A percentile compares a stretch with the other conserved stretches of the same genome.
These are phyloP conservation scores for Ceratitis capitata DNA, from an alignment of 1,140 invertebrate species.

Conservation along the genomic window DNA sequence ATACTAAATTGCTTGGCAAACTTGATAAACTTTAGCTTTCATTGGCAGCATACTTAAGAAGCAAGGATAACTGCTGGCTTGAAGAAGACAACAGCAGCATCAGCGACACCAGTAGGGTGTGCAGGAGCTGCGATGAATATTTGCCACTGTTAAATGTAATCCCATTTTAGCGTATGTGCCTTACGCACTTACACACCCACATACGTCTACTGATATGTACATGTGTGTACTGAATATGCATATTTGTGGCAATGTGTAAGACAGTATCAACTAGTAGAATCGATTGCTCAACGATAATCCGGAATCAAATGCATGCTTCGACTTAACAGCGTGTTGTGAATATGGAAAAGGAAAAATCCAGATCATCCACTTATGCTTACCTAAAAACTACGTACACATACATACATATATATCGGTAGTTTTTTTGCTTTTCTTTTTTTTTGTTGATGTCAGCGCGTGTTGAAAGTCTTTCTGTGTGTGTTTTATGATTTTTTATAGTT, in stretches of 20 bases:
- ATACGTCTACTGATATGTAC: background rate
- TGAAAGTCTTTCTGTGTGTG: too few species aligned
- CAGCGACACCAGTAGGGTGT: background rate
- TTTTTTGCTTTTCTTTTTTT: too few species aligned
- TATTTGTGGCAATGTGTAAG: background rate
- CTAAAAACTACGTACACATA: background rate
- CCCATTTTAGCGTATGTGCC: background rate
- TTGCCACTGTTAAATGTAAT: background rate
- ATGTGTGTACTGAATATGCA: background rate
- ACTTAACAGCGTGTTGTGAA: background rate
- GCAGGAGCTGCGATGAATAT: background rate
- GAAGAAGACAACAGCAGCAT: background rate
- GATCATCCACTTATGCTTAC: background rate
- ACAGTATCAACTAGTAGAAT: background rate
- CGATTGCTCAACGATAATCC: conserved; percentile 22
- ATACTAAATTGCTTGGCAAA: conserved; percentile 34
- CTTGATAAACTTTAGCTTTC: conserved; percentile 26
- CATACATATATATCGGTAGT: background rate
- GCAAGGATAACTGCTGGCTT: background rate
- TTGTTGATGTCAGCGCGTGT: background rate
- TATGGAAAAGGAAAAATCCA: background rate
- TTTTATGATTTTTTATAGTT: too few species aligned
- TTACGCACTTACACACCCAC: background rate
- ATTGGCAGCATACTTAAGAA: background rate
- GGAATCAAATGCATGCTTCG: background rate